Evolutionary conservation across 2,797 vertebrate species (phyloP), one percentile per base, ranked within the genome.

Genomic region (Taeniopygia guttata): DNA sequence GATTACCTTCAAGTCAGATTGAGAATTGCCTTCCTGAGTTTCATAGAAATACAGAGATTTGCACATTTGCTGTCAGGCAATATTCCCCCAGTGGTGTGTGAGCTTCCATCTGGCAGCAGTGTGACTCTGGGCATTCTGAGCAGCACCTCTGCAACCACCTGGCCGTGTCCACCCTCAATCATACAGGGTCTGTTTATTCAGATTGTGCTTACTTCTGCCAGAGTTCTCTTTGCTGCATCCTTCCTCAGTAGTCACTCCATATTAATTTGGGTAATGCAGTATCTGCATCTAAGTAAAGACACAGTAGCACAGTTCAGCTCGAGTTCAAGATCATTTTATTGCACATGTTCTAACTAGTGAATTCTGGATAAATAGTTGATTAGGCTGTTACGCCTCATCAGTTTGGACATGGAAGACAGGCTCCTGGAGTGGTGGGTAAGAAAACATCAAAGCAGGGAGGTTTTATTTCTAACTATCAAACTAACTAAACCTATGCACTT

Each of bases 381-480:
- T 76, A 77, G 63, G 17, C 69, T 92, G 83, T 67, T 90, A 48
- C 0, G 9, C 73, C 55, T 93, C 79, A 51, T 78, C 69, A 34
- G 66, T 75, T 62, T 78, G 91, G 62, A 32, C 51, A 34, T 3
- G 30, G 77, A 76, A 81, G 63, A 74, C 63, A 56, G 60, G 58
- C 58, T 93, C 66, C 76, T 75, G 82, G 73, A 62, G 62, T n/a
- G 73, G 29, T 5, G 13, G 62, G 48, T 83, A 84, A 84, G 83
- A 75, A 90, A 92, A 84, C 76, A 86, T 93, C 85, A 90, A 91
- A 94, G 87, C 69, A 59, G 36, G 51, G 36, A 86, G 51, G 20
- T 72, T 91, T 93, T 51, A 20, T 86, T 94, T 91, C 29, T 14
- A 20, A 29, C 58, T 85, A 32, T 77, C 64, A 32, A 49, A 29